phyloP scores from a whole-genome alignment of 2,888 invertebrate species.

The Amphipyra tragopoginis region DNA sequence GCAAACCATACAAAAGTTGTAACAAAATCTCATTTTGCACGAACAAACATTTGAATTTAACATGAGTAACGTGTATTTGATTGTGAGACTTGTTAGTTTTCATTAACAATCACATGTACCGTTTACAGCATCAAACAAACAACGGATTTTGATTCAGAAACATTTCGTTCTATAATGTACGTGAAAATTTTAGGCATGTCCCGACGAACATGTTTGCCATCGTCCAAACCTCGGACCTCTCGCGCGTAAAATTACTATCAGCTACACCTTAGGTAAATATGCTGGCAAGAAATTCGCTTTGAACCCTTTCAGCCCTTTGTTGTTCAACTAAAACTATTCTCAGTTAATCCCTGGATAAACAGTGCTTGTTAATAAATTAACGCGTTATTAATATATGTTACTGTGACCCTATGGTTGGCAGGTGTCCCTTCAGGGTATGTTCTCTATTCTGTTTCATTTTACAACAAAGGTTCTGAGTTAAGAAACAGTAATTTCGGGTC shows the following conservation, averaged over 20 bases:
- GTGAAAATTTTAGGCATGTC: conserved; percentile 78
- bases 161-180: conserved; percentile 71
- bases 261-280: conserved; percentile 89
- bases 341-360: conserved; percentile 89
- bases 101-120: conserved; percentile 69
- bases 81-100: conserved; percentile 67
- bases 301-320: conserved; percentile 89
- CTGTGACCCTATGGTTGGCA: conserved; percentile 84
- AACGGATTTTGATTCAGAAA: conserved; percentile 75
- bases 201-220: conserved; percentile 72
- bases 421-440: conserved; percentile 83
- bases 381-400: conserved; percentile 89
- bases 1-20: conserved; percentile 58
- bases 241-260: conserved; percentile 89
- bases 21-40: conserved; percentile 62
- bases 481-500: conserved; percentile 83
- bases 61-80: conserved; percentile 63
- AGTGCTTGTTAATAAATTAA: conserved; percentile 89
- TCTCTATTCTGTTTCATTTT: conserved; percentile 77
- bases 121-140: conserved; percentile 75
- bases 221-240: conserved; percentile 84
- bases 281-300: conserved; percentile 90
- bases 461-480: conserved; percentile 83
- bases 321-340: conserved; percentile 90
- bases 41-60: conserved; percentile 61